Evolutionary conservation across 2,797 vertebrate species (phyloP).

Genomic region (Erpetoichthys calabaricus): DNA sequence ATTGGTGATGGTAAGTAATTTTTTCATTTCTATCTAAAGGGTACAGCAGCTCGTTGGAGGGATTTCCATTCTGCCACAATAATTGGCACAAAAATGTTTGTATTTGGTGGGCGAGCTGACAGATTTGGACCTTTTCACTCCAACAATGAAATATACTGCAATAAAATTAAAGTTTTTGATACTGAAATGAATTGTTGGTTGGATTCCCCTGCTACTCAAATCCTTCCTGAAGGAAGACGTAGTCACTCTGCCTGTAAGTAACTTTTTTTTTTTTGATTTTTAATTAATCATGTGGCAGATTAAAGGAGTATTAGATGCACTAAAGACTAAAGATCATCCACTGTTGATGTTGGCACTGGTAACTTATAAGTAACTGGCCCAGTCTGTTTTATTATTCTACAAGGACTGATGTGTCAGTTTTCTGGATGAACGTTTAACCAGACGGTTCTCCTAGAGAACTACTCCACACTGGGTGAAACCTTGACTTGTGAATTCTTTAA

Average conservation of each 20-base stretch:
- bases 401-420: no score
- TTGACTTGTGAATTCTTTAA: no score
- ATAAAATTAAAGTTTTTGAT: slow-evolving; percentile 90
- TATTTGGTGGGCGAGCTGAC: slow-evolving; percentile 90
- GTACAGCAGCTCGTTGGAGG: slow-evolving; percentile 83
- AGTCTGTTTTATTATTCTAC: background rate
- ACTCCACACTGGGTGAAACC: no score
- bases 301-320: no score
- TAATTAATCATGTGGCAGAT: no score
- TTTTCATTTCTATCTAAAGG: slow-evolving; percentile 38
- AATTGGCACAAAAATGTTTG: slow-evolving; percentile 87
- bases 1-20: slow-evolving; percentile 1
- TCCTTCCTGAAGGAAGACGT: slow-evolving; percentile 76
- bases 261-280: no score
- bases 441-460: no score
- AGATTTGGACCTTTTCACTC: slow-evolving; percentile 94
- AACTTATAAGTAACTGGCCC: background rate
- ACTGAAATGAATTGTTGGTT: slow-evolving; percentile 85
- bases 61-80: slow-evolving; percentile 97
- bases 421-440: no score
- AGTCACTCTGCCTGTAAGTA: slow-evolving; percentile 94
- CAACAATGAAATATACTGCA: slow-evolving; percentile 98
- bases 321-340: no score
- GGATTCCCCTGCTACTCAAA: slow-evolving; percentile 61
- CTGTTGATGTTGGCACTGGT: background rate